Percentiles rank a stretch among this genome's conserved stretches.
phyloP scores from a whole-genome alignment of 2,113 vertebrate genomes.

The Xenopus tropicalis region DNA sequence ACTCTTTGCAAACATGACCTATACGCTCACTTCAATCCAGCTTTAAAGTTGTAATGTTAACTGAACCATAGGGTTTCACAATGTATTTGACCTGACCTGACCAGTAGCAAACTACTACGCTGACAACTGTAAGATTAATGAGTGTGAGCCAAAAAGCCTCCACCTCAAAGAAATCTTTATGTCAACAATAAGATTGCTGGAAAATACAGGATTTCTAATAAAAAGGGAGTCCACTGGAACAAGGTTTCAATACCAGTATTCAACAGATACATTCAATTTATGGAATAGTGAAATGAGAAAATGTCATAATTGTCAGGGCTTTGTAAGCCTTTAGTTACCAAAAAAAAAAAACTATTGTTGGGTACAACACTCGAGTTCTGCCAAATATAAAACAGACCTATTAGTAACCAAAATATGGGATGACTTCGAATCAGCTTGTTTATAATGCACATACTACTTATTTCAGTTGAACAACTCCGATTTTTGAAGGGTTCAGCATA shows the following conservation, averaged over 20 bases:
- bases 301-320: too few relatives aligned
- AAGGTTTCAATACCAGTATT: background rate
- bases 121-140: constrained; percentile 44
- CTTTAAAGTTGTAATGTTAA: constrained; percentile 40
- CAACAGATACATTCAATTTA: too few relatives aligned
- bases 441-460: too few relatives aligned
- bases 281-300: too few relatives aligned
- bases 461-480: too few relatives aligned
- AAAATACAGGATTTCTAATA: constrained; percentile 10
- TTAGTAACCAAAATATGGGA: too few relatives aligned
- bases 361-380: too few relatives aligned
- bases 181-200: constrained; percentile 16
- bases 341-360: too few relatives aligned
- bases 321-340: too few relatives aligned
- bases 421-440: too few relatives aligned
- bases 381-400: too few relatives aligned
- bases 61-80: constrained; percentile 44
- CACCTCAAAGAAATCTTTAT: constrained; percentile 33
- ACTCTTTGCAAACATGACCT: constrained; percentile 36
- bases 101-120: constrained; percentile 30
- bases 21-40: constrained; percentile 45
- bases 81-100: constrained; percentile 45
- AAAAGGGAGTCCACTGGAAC: background rate
- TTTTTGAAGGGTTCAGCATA: too few relatives aligned
- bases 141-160: constrained; percentile 37